Evolutionary conservation across 1,140 invertebrate genomes (phyloP), one percentile per base, ranked within the genome.

Genomic region (Notospermus geniculatus): DNA sequence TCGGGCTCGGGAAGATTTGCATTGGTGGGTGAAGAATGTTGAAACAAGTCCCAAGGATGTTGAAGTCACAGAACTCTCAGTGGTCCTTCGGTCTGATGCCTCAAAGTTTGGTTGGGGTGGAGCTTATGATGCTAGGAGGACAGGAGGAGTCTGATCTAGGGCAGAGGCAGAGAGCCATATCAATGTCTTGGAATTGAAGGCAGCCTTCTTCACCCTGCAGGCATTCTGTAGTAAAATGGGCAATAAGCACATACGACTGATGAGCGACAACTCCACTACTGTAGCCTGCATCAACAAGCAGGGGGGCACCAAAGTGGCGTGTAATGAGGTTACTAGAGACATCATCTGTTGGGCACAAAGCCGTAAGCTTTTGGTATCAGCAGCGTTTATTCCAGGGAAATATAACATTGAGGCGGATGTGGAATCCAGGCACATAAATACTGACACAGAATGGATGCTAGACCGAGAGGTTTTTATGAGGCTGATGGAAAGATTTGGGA

Each of bases 101-200:
- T 45, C 50, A 23, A 30, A 50, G 19, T 39, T 19, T 22, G 62
- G 62, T 2, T 64, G 62, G 62, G 58, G 62, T 39, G 62, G 27
- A 5, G 46, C 59, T 27, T 43, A 25, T 15, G 32, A 22, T 25
- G 29, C 41, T 36, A 27, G 55, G 17, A 54, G 25, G 25, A 39
- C 59, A 5, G 30, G 28, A 19, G 58, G 58, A 5, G 19, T 46
- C 29, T 64, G 54, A 54, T 17, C 17, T 19, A 15, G 2, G 2
- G 4, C 56, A 22, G 50, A 60, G n/a, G 22, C 9, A 2, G 19
- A 36, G 22, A 13, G 41, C 15, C 57, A 64, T 57, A 64, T 64
- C 19, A 64, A 60, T 54, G 41, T 22, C 23, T 43, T 64, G 43
- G 54, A 64, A 55, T 41, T 64, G 25, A 53, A 52, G 25, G 63